These are phyloP conservation scores for Chondrosia reniformis DNA, from an alignment of 37 sponge, comb jelly and placozoan species.

Conservation along the genomic window DNA sequence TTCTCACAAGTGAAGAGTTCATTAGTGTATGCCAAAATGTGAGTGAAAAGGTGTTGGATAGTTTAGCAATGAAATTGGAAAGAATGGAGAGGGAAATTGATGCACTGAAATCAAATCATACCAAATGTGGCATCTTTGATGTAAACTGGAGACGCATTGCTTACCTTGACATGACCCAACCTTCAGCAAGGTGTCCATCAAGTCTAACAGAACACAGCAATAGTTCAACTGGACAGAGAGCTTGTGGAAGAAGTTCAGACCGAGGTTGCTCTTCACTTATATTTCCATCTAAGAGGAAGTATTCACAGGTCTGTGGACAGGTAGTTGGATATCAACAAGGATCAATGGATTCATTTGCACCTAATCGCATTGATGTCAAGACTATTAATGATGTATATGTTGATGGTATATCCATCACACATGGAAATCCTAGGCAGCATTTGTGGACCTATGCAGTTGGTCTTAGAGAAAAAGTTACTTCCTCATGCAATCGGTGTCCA, in stretches of 20 bases:
- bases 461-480: not conserved
- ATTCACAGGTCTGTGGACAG: slow-evolving; percentile 36
- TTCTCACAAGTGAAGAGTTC: too few species aligned
- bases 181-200: slow-evolving; percentile 22
- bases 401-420: slow-evolving; percentile 32
- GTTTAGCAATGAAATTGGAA: too few species aligned
- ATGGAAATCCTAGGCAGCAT: slow-evolving; percentile 23
- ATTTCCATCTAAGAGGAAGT: slow-evolving; percentile 12
- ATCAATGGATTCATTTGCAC: not conserved
- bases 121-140: slow-evolving; percentile 24
- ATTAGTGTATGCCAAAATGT: too few species aligned
- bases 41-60: too few species aligned
- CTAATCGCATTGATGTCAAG: too few species aligned
- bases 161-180: slow-evolving; percentile 35
- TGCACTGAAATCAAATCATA: too few species aligned
- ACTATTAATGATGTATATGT: slow-evolving; percentile 21
- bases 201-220: slow-evolving; percentile 4
- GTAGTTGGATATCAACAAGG: slow-evolving; percentile 10
- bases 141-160: slow-evolving; percentile 28
- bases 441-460: slow-evolving; percentile 22
- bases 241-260: slow-evolving; percentile 15
- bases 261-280: slow-evolving; percentile 22
- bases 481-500: not conserved
- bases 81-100: too few species aligned
- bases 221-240: not conserved